Percentiles rank a stretch among this genome's conserved stretches.
Conservation (phyloP, 2,888 invertebrate species). For the Drosophila robusta region DNA sequence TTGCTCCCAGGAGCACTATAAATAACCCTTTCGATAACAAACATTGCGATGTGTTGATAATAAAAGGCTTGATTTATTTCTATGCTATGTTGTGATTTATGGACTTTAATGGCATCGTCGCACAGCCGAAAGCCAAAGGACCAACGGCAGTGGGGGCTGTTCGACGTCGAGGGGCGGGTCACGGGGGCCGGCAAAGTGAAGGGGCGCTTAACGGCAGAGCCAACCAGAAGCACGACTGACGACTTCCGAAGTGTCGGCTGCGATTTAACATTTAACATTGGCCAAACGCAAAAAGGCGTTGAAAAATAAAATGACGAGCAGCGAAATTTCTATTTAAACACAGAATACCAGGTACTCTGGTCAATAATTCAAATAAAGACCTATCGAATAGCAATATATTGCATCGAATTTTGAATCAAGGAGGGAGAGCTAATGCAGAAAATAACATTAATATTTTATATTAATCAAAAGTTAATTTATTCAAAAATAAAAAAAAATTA, state of each 20-base stretch:
- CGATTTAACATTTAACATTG: slow-evolving; percentile 51
- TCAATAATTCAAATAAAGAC: no score
- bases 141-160: background rate
- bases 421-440: no score
- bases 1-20: slow-evolving; percentile 73
- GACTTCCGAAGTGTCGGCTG: slow-evolving; percentile 30
- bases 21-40: slow-evolving; percentile 80
- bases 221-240: slow-evolving; percentile 2
- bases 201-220: slow-evolving; percentile 2
- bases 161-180: background rate
- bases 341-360: no score
- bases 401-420: no score
- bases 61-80: slow-evolving; percentile 80
- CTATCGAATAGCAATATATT: no score
- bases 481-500: no score
- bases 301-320: background rate
- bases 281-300: slow-evolving; percentile 12
- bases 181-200: background rate
- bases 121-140: slow-evolving; percentile 13
- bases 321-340: background rate
- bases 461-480: no score
- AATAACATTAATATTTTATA: no score
- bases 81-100: slow-evolving; percentile 78
- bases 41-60: slow-evolving; percentile 81
- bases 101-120: slow-evolving; percentile 73